Percentiles rank a stretch among this genome's conserved stretches.
These are phyloP conservation scores for Trogon surrucura DNA, from an alignment of 2,113 vertebrate genomes.

Conservation along the genomic window DNA sequence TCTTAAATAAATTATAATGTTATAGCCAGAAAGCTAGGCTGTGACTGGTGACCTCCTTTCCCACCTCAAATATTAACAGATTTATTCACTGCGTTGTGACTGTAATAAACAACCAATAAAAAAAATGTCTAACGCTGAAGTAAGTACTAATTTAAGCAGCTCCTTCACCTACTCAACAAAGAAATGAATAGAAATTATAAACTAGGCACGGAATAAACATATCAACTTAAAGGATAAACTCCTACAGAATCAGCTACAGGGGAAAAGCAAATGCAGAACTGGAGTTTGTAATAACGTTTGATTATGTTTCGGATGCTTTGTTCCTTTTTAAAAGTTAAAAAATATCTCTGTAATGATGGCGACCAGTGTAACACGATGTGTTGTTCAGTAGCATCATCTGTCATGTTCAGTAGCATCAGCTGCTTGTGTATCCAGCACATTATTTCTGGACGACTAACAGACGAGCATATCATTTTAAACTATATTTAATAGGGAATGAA, in stretches of 20 bases:
- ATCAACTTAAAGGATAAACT: conserved; percentile 2
- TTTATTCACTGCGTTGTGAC: neutral
- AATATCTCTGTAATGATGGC: neutral
- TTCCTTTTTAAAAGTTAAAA: neutral
- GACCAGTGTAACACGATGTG: neutral
- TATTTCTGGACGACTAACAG: conserved; percentile 45
- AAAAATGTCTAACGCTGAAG: neutral
- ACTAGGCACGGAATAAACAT: conserved; percentile 2
- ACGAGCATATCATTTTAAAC: conserved; percentile 43
- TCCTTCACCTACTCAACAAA: neutral
- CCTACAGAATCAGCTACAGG: neutral
- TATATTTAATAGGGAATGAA: conserved; percentile 56
- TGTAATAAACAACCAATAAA: neutral
- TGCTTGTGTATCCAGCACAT: conserved; percentile 26
- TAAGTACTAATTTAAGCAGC: conserved; percentile 5
- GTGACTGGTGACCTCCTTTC: neutral
- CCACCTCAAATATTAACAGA: conserved; percentile 1
- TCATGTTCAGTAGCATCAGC: neutral
- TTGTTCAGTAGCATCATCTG: conserved; percentile 12
- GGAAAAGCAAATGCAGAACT: neutral
- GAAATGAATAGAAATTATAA: neutral
- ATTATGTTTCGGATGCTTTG: neutral
- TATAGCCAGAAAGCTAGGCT: conserved; percentile 17
- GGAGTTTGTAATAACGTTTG: neutral
- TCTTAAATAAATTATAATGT: conserved; percentile 70